Percentiles rank a stretch among this genome's conserved stretches.
These are phyloP conservation scores for Proisotoma minuta DNA, from an alignment of 2,888 invertebrate genomes.

Conservation along the genomic window DNA sequence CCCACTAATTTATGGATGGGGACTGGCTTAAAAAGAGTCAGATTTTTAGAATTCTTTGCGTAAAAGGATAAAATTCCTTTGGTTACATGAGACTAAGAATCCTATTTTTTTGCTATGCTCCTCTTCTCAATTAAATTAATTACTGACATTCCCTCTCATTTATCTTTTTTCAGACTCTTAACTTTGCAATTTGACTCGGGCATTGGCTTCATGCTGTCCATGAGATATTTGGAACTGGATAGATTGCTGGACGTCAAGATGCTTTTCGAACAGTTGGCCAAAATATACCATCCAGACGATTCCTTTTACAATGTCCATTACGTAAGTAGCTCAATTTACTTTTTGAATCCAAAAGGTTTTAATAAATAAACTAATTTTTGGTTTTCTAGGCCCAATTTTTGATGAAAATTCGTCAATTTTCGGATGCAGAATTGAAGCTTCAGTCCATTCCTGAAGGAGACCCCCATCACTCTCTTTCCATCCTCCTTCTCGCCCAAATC, in stretches of 20 bases:
- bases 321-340: slow-evolving; percentile 30
- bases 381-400: slow-evolving; percentile 34
- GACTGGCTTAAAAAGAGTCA: too few species aligned
- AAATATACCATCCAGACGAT: slow-evolving; percentile 33
- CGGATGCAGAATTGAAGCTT: slow-evolving; percentile 36
- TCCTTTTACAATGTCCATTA: slow-evolving; percentile 46
- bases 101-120: too few species aligned
- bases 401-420: slow-evolving; percentile 36
- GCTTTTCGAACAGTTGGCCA: slow-evolving; percentile 33
- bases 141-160: too few species aligned
- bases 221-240: slow-evolving; percentile 36
- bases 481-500: slow-evolving; percentile 39
- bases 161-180: slow-evolving; percentile 31
- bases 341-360: slow-evolving; percentile 6
- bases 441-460: not conserved
- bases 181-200: slow-evolving; percentile 40
- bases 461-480: slow-evolving; percentile 34
- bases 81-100: too few species aligned
- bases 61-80: too few species aligned
- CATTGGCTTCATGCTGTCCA: slow-evolving; percentile 38
- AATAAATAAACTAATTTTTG: not conserved
- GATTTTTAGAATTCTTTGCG: too few species aligned
- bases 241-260: slow-evolving; percentile 33
- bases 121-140: too few species aligned
- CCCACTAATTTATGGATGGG: too few species aligned